Evolutionary conservation across 2,797 vertebrate species (phyloP), one percentile per base, ranked within the genome.

Genomic region (Helostoma temminkii): DNA sequence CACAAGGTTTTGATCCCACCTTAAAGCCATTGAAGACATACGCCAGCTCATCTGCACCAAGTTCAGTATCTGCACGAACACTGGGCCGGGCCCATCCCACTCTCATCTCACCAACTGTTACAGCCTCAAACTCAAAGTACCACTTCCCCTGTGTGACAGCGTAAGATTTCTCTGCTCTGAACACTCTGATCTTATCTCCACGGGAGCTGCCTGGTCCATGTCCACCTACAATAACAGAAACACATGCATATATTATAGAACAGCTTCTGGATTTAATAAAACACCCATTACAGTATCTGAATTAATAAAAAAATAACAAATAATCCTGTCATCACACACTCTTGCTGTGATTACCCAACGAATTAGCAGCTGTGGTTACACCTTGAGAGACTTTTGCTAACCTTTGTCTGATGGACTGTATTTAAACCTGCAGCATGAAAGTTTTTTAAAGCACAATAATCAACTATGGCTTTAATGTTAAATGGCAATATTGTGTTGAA

Each of bases 41-140:
- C 0, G 96, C 94, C 34, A 97, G 84, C 1, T 98, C 96, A 50
- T 98, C 97, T 0, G 91, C 94, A 8, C 97, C 97, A n/a, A 98
- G 93, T 59, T 97, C 96, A 22, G 88, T 86, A 16, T 97, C 96
- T 0, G 97, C 95, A 0, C 94, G 92, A 42, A 97, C 95, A 7
- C 91, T 93, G 0, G 96, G 97, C 19, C 96, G 90, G 0, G 96
- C 96, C 97, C 97, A 98, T 19, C 97, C 97, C 26, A 98, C 97
- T 66, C 97, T 92, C 97, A 98, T 98, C 86, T 98, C 97, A 0
- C 97, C 97, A 0, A 96, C 95, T 1, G 96, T 97, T 60, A 97
- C 95, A 0, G 94, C 96, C 81, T 98, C 96, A 54, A 98, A 98
- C 84, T 98, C 96, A 68, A 97, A 98, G 91, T 98, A 98, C 96